Percentiles rank a stretch among this genome's conserved stretches.
Conservation (phyloP, 2,888 invertebrate species). For the Alitta virens region DNA sequence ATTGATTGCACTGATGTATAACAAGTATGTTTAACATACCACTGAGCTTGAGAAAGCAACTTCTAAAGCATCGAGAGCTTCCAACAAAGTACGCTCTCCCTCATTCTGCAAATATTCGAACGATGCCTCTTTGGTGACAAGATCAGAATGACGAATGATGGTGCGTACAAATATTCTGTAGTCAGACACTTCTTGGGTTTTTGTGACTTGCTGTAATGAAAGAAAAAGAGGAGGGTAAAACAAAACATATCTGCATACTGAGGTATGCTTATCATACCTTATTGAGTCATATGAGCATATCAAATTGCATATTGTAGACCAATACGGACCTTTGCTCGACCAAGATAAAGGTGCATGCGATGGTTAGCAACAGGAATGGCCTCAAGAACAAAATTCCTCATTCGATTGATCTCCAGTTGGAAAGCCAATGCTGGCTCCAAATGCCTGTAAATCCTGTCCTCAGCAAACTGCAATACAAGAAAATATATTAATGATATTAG, state of each 20-base stretch:
- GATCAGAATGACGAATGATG: constrained; percentile 94
- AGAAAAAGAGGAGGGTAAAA: no score
- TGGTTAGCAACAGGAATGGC: constrained; percentile 94
- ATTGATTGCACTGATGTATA: no score
- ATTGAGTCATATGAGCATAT: no score
- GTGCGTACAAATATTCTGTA: constrained; percentile 96
- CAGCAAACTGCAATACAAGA: constrained; percentile 71
- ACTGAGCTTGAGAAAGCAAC: constrained; percentile 93
- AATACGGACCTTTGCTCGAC: constrained; percentile 92
- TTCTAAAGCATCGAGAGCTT: constrained; percentile 97
- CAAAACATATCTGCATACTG: no score
- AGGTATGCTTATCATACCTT: no score
- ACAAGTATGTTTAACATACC: constrained; percentile 13
- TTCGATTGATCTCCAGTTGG: constrained; percentile 91
- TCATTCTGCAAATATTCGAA: constrained; percentile 98
- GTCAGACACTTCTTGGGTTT: constrained; percentile 89
- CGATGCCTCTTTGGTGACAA: constrained; percentile 96
- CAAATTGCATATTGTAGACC: no score
- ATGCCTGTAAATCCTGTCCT: constrained; percentile 94
- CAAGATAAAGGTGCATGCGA: constrained; percentile 96
- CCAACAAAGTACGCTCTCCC: constrained; percentile 89
- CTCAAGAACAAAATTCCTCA: constrained; percentile 92
- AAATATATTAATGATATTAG: no score
- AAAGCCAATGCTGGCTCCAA: constrained; percentile 96
- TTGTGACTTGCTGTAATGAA: no score